Conservation (phyloP, 2,888 invertebrate species). For the Arge pagana region DNA sequence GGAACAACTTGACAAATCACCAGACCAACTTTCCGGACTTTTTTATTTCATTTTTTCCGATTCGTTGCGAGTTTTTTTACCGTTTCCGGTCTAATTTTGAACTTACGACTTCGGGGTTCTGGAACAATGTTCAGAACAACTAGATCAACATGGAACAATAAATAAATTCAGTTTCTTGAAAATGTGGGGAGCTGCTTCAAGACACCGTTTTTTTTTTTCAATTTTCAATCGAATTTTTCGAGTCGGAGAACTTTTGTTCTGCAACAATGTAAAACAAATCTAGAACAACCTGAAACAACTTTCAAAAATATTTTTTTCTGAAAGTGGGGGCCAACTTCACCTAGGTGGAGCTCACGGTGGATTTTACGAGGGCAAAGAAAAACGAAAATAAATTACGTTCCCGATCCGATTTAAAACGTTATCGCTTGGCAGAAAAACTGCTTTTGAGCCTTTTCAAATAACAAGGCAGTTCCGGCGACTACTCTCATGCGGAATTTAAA, state of each 20-base stretch:
- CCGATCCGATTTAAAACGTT: neutral
- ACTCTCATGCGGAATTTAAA: conserved; percentile 18
- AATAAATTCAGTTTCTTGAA: too few relatives aligned
- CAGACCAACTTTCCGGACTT: too few relatives aligned
- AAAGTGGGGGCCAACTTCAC: conserved; percentile 1
- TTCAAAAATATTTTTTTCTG: neutral
- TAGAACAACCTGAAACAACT: conserved; percentile 3
- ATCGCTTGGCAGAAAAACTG: neutral
- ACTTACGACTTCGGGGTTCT: neutral
- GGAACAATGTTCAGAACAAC: neutral
- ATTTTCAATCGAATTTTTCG: neutral
- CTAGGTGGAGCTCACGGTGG: too few relatives aligned
- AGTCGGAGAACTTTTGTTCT: neutral
- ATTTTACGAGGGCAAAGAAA: too few relatives aligned
- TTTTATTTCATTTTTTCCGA: too few relatives aligned
- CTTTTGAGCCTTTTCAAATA: conserved; percentile 11
- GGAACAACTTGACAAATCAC: too few relatives aligned
- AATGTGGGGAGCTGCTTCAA: too few relatives aligned
- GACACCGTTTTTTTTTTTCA: neutral
- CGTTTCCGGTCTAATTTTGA: too few relatives aligned
- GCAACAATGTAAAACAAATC: too few relatives aligned
- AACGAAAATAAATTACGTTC: neutral
- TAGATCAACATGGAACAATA: neutral
- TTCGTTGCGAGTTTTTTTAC: too few relatives aligned
- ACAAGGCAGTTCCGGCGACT: neutral